Evolutionary conservation across 2,888 invertebrate species (phyloP), one percentile per base, ranked within the genome.

Genomic region (Catocala nupta): DNA sequence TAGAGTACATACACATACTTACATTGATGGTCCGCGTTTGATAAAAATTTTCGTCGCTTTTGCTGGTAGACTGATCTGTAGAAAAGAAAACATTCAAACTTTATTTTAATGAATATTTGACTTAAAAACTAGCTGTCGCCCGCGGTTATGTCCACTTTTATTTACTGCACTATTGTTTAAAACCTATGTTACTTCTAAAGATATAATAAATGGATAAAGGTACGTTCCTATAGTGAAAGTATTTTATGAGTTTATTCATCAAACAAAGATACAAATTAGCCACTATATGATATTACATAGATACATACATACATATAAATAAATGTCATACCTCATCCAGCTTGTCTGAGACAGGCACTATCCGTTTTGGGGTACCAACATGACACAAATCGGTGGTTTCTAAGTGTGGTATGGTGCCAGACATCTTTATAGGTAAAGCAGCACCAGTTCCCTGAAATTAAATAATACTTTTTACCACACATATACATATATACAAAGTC

Each of bases 21-120:
- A 83, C 83, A 59, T 65, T 5, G 66, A 9, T 9, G 59, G 51
- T 16, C 85, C 83, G 11, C 80, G 77, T 74, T 85, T 88, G 36
- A 89, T 60, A 8, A 76, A 78, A 45, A 89, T 78, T 71, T 87
- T 90, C 71, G 81, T 82, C 13, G 89, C 87, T 44, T 79, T 65
- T 43, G 77, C 65, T 65, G 90, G 89, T 66, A 89, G 60, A 55
- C 57, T 59, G 7, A 83, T 73, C 85, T 89, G 80, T 61, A 58
- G 78, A 55, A 48, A 71, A 59, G 44, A 54, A 65, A 55, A 64
- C 33, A 25, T 25, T 25, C 25, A 25, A 25, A 25, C 25, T 25
- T 25, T 25, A 25, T 25, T 25, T 25, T 25, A 25, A 3, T 25
- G 4, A 25, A 25, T 25, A 25, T 25, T 25, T 25, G 25, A 25